Base-by-base conservation (phyloP, 2,888 invertebrate genomes). In the Rambutsinella grinnellia region DNA sequence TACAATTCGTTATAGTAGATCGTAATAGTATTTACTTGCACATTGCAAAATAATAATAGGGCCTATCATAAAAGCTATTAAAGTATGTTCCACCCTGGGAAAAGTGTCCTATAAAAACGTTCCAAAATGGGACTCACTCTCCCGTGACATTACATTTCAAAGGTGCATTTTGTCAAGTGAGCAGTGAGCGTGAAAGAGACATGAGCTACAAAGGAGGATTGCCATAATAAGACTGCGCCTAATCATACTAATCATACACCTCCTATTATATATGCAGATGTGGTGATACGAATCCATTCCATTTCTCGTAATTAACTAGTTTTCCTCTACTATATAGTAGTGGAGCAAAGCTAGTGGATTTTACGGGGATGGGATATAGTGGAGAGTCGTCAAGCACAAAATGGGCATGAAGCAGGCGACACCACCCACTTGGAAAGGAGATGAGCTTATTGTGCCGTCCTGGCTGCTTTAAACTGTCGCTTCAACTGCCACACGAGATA, bases 71-170 rank as follows among this genome's bases (percentile, higher is more conserved):
- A 17, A 36, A 36, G 36, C 36, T 36, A 36, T 36, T 36, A 36
- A 36, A 36, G 13, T 36, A 36, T 36, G 5, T 36, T 36, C 36
- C 13, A 5, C 36, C 6, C 13, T 8, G 36, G 36, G 5, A 36
- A 36, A 36, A 36, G 36, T 8, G 36, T 27, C 15, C 17, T 70
- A 62, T 63, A 57, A 63, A 28, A 47, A 44, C 19, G 63, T 65
- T 72, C 74, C 74, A 74, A 74, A 74, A 74, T 54, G 47, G 23
- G 47, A 47, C 49, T 62, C 63, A 58, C 51, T 68, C 75, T 75
- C 47, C 68, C 63, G 75, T 75, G 62, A 75, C 68, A 75, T 75
- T 75, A 58, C 75, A 26, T 56, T 70, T 70, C 62, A 67, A 53
- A 61, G 61, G 61, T 17, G 46, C 51, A 67, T 51, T 67, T 67